These are phyloP conservation scores for Pelecanus crispus DNA, from an alignment of 2,113 vertebrate genomes.

Conservation along the genomic window DNA sequence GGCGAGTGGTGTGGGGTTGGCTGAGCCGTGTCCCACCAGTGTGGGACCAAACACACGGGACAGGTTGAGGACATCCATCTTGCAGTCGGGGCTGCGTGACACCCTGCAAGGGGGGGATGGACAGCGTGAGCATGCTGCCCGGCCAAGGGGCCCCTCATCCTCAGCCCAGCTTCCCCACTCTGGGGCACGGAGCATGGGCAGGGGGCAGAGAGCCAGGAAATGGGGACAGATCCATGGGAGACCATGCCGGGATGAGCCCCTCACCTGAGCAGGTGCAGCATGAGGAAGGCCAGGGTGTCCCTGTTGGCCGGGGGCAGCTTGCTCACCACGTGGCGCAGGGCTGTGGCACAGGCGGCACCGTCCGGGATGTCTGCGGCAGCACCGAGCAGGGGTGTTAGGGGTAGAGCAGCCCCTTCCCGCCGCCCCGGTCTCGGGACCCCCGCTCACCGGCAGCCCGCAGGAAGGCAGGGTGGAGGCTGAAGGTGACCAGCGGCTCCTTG, in stretches of 20 bases:
- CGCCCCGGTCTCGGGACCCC: no score
- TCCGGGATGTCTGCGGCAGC: slow-evolving; percentile 66
- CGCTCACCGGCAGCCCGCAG: slow-evolving; percentile 76
- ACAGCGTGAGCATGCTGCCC: fast-evolving
- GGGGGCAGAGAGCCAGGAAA: background rate
- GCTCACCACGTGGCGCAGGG: slow-evolving; percentile 66
- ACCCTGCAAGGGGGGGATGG: slow-evolving; percentile 34
- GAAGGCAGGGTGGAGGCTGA: slow-evolving; percentile 78
- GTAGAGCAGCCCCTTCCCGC: background rate
- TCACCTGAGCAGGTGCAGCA: slow-evolving; percentile 77
- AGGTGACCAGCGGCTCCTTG: slow-evolving; percentile 83
- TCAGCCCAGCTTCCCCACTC: fast-evolving
- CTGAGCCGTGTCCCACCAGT: slow-evolving; percentile 75
- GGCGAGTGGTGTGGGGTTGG: slow-evolving; percentile 73
- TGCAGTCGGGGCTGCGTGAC: slow-evolving; percentile 73
- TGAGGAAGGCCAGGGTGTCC: slow-evolving; percentile 83
- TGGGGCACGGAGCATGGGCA: fast-evolving
- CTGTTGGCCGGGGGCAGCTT: slow-evolving; percentile 79
- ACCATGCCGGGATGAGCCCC: fast-evolving
- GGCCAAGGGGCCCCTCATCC: background rate
- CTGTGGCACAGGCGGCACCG: slow-evolving; percentile 52
- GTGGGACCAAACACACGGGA: slow-evolving; percentile 85
- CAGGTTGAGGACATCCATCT: slow-evolving; percentile 82
- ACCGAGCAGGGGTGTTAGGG: background rate
- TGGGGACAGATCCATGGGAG: background rate